Evolutionary conservation across 2,888 invertebrate species (phyloP).

Genomic region (Xestobium rufovillosum): DNA sequence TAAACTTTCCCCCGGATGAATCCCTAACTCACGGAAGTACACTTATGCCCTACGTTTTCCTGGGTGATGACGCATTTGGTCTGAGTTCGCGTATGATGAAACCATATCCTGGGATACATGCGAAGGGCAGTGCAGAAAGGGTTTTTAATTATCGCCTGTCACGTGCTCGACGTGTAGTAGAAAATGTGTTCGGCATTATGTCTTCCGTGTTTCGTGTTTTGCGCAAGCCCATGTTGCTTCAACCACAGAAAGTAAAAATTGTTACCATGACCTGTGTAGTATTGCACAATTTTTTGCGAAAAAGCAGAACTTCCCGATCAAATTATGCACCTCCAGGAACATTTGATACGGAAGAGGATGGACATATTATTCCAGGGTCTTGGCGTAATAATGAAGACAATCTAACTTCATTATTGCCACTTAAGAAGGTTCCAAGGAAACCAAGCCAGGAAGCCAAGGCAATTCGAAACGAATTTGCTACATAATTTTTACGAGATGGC

Average conservation of each 20-base stretch:
- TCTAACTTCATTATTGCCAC: constrained; percentile 14
- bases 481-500: no score
- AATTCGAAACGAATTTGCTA: constrained; percentile 21
- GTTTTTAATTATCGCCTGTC: constrained; percentile 16
- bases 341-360: constrained; percentile 23
- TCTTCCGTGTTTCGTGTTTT: constrained; percentile 14
- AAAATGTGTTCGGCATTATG: constrained; percentile 18
- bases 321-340: constrained; percentile 24
- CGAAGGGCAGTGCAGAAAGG: constrained; percentile 10
- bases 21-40: constrained; percentile 7
- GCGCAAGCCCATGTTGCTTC: constrained; percentile 13
- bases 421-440: constrained; percentile 15
- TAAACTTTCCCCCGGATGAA: not conserved
- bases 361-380: constrained; percentile 19
- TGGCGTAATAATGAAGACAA: constrained; percentile 17
- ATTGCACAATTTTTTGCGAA: constrained; percentile 26
- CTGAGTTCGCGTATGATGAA: constrained; percentile 13
- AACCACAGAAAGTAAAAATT: constrained; percentile 16
- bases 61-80: constrained; percentile 17
- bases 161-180: constrained; percentile 13
- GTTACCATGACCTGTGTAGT: constrained; percentile 23
- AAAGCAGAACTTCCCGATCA: constrained; percentile 18
- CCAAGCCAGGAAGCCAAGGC: constrained; percentile 9
- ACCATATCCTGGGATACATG: constrained; percentile 17
- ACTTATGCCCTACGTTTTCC: constrained; percentile 16